These are phyloP conservation scores for Hafferia zeledoni DNA, from an alignment of 2,797 vertebrate species.

Conservation along the genomic window DNA sequence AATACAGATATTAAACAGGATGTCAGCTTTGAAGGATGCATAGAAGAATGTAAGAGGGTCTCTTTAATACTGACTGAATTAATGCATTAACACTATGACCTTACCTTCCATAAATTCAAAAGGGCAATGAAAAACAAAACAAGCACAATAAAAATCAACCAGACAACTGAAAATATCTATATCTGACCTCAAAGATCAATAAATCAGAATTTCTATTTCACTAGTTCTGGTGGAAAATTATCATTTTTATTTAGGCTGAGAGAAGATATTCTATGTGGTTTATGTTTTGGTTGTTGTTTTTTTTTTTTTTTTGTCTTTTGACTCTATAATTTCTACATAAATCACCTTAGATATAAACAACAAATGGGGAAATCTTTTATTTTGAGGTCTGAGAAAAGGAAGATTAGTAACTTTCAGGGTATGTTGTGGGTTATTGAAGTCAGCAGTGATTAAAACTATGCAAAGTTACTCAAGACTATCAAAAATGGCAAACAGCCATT, in stretches of 20 bases:
- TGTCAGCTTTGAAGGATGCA: background rate
- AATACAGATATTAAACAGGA: conserved; percentile 2
- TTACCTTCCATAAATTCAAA: conserved; percentile 12
- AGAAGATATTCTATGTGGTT: background rate
- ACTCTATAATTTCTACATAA: background rate
- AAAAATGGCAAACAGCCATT: background rate
- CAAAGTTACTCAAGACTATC: background rate
- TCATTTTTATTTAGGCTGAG: background rate
- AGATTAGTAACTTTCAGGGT: background rate
- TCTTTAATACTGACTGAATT: background rate
- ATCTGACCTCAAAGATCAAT: conserved; percentile 16
- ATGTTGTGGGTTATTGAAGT: background rate
- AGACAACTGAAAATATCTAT: background rate
- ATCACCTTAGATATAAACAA: background rate
- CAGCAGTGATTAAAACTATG: background rate
- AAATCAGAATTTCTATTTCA: conserved; percentile 17
- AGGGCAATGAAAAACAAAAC: background rate
- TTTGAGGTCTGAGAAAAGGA: background rate
- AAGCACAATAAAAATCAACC: background rate
- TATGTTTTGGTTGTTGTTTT: background rate
- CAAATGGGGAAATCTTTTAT: background rate
- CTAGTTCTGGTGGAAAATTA: conserved; percentile 9
- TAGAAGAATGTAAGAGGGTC: background rate
- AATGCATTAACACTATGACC: conserved; percentile 21
- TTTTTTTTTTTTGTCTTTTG: background rate